Conservation (phyloP, 2,113 vertebrate species). For the Lophotis ruficrista region DNA sequence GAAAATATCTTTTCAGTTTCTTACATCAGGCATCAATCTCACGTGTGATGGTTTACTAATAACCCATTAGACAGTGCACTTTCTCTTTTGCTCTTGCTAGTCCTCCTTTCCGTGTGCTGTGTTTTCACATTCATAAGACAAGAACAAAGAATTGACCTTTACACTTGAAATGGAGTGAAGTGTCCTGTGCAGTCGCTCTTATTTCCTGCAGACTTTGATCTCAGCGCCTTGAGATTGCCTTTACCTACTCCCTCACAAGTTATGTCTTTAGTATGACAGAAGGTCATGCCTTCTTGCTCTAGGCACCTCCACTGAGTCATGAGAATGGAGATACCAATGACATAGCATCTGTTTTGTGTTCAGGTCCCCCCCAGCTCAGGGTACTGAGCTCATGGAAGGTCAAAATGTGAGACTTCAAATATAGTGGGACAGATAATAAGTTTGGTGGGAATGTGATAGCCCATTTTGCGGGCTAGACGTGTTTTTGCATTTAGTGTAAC, state of each 20-base stretch:
- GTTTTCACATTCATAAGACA: neutral
- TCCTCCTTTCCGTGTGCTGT: neutral
- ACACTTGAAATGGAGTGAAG: neutral
- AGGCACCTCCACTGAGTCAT: neutral
- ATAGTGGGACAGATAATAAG: neutral
- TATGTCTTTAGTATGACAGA: neutral
- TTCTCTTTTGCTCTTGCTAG: neutral
- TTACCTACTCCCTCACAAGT: neutral
- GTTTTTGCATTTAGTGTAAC: neutral
- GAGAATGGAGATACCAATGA: neutral
- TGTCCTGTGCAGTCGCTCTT: neutral
- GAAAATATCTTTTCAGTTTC: neutral
- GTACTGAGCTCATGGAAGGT: neutral
- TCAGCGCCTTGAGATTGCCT: neutral
- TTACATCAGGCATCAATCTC: neutral
- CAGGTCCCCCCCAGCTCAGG: neutral
- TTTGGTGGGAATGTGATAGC: neutral
- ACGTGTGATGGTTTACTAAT: neutral
- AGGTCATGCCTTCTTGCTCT: neutral
- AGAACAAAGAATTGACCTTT: neutral
- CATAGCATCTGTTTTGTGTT: neutral
- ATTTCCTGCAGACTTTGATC: neutral
- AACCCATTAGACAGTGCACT: neutral
- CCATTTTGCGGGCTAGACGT: fast-evolving
- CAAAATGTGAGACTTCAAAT: neutral